phyloP scores from a whole-genome alignment of 2,113 vertebrate species.

The Gopherus flavomarginatus region DNA sequence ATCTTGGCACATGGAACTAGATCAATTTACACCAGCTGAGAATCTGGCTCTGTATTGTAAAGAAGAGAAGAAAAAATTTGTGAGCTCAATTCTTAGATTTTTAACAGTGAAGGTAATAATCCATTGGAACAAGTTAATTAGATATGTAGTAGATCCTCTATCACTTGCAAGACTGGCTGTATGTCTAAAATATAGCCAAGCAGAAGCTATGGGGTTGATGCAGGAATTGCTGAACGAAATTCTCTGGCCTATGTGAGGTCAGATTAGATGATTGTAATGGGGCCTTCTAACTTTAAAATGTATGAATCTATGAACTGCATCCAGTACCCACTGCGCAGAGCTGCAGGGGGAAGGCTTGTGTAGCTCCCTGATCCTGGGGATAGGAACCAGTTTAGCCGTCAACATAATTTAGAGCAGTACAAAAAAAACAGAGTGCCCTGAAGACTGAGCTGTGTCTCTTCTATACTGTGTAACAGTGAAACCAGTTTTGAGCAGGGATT shows the following conservation, averaged over 20 bases:
- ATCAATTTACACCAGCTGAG: neutral
- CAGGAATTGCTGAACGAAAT: neutral
- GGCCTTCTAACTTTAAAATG: neutral
- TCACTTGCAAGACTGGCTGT: neutral
- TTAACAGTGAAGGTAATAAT: neutral
- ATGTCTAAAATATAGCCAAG: neutral
- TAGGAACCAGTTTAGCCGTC: too few species aligned
- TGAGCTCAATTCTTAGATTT: neutral
- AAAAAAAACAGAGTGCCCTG: too few species aligned
- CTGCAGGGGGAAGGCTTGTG: neutral
- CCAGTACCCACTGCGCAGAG: neutral
- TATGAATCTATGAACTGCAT: neutral
- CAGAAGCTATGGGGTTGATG: neutral
- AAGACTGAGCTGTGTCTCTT: too few species aligned
- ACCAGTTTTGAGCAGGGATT: neutral
- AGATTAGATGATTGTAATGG: neutral
- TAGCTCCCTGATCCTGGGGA: neutral
- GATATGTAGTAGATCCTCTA: neutral
- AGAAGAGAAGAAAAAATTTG: neutral
- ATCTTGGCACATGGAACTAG: fast-evolving
- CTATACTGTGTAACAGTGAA: neutral
- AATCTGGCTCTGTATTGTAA: neutral
- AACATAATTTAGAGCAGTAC: too few species aligned
- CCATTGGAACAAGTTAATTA: neutral
- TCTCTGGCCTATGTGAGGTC: neutral